phyloP scores from a whole-genome alignment of 2,113 vertebrate genomes.

The Ginglymostoma cirratum region DNA sequence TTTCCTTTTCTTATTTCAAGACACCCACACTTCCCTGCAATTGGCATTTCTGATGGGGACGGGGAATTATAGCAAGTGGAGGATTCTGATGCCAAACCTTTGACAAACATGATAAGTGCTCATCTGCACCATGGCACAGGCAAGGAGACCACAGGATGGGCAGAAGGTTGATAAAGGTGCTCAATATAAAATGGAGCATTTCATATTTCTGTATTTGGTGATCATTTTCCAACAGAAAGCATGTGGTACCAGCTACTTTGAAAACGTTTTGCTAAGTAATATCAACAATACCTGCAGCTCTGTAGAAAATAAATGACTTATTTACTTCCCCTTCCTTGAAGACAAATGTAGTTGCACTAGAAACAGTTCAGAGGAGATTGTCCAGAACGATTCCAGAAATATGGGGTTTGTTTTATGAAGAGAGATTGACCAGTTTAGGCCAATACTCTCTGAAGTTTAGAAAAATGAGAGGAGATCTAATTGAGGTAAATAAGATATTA shows the following conservation, averaged over 20 bases:
- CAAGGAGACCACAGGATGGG: not conserved
- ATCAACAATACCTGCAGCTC: not conserved
- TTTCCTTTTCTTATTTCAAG: not conserved
- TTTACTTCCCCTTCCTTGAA: too few relatives aligned
- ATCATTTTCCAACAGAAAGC: not conserved
- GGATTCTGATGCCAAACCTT: not conserved
- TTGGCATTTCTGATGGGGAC: not conserved
- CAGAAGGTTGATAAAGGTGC: not conserved
- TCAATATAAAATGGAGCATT: not conserved
- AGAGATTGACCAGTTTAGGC: too few relatives aligned
- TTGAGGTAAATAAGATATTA: too few relatives aligned
- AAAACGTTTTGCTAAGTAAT: not conserved
- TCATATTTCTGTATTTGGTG: not conserved
- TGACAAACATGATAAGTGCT: not conserved
- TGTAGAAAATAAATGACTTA: not conserved
- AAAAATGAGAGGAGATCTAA: too few relatives aligned
- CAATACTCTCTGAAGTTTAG: too few relatives aligned
- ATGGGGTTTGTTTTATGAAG: too few relatives aligned
- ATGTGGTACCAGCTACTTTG: not conserved
- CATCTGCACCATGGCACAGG: not conserved
- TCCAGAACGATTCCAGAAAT: too few relatives aligned
- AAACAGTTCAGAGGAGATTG: too few relatives aligned
- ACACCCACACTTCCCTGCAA: not conserved
- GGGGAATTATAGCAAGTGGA: not conserved
- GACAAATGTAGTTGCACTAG: too few relatives aligned